A percentile compares a stretch with the other conserved stretches of the same genome.
phyloP scores from a whole-genome alignment of 2,113 vertebrate species.

The Etia nguti region DNA sequence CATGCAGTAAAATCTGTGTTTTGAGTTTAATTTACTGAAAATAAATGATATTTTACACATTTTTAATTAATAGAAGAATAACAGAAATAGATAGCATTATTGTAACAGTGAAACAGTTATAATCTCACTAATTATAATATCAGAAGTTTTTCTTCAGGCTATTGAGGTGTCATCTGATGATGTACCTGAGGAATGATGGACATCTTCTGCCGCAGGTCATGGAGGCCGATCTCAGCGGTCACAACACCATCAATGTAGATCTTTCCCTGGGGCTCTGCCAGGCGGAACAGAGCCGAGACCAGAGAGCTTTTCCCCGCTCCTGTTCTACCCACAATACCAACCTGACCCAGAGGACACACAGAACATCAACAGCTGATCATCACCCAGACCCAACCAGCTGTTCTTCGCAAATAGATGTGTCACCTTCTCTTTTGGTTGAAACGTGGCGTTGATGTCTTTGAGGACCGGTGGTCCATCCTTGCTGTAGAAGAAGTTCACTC shows the following conservation, averaged over 20 bases:
- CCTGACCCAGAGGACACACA: constrained; percentile 59
- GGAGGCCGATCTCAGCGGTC: constrained; percentile 90
- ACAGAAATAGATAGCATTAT: background rate
- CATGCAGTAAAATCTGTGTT: background rate
- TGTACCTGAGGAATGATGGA: constrained; percentile 95
- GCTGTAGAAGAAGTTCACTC: constrained; percentile 85
- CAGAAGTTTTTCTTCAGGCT: background rate
- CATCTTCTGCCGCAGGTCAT: constrained; percentile 91
- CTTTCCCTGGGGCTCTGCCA: constrained; percentile 87
- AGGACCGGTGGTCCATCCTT: constrained; percentile 81
- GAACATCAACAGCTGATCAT: background rate
- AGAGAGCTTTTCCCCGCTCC: constrained; percentile 94
- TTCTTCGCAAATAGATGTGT: background rate
- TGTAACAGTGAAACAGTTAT: background rate
- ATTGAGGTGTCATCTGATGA: background rate
- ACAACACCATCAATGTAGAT: constrained; percentile 87
- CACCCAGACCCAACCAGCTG: background rate
- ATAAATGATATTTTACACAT: background rate
- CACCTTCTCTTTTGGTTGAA: constrained; percentile 84
- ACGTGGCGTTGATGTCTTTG: constrained; percentile 64
- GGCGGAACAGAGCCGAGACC: constrained; percentile 88
- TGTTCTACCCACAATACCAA: constrained; percentile 92
- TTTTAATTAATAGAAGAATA: background rate
- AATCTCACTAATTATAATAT: too few relatives aligned
- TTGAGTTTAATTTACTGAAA: background rate